These are phyloP conservation scores for Watsonalla binaria DNA, from an alignment of 2,888 invertebrate genomes.

Conservation along the genomic window DNA sequence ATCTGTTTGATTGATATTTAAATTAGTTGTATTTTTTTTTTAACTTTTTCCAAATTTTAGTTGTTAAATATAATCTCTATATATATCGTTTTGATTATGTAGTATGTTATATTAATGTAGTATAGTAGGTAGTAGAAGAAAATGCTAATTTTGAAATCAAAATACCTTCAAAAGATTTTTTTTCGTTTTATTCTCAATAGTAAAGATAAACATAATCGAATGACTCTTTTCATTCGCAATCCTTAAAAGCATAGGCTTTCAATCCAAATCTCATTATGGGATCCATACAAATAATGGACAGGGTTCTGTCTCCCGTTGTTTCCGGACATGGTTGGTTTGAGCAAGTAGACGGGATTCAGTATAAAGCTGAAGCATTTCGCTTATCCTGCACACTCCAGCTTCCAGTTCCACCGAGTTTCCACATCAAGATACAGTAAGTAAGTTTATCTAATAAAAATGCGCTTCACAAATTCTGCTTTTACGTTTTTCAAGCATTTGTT, in stretches of 20 bases:
- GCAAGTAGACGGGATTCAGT: constrained; percentile 30
- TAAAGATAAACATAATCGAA: neutral
- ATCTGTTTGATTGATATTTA: too few relatives aligned
- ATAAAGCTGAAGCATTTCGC: constrained; percentile 42
- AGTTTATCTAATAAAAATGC: constrained; percentile 17
- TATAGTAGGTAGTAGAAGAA: too few relatives aligned
- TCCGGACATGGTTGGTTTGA: constrained; percentile 46
- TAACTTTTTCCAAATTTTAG: too few relatives aligned
- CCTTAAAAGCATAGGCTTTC: constrained; percentile 1
- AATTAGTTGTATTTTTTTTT: too few relatives aligned
- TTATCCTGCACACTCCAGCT: constrained; percentile 35
- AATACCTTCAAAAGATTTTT: too few relatives aligned
- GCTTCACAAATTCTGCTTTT: neutral
- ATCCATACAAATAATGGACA: constrained; percentile 43
- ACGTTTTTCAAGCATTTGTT: neutral
- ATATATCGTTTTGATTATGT: too few relatives aligned
- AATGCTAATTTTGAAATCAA: too few relatives aligned
- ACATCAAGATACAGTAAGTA: constrained; percentile 27
- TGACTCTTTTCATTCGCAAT: neutral
- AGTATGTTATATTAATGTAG: too few relatives aligned
- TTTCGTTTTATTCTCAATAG: too few relatives aligned
- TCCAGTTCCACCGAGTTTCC: constrained; percentile 22
- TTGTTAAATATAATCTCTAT: too few relatives aligned
- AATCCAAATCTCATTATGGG: constrained; percentile 33
- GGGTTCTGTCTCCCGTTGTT: constrained; percentile 33